Percentiles rank a stretch among this genome's conserved stretches.
Conservation (phyloP, 2,888 invertebrate species). For the Tipula lateralis region DNA sequence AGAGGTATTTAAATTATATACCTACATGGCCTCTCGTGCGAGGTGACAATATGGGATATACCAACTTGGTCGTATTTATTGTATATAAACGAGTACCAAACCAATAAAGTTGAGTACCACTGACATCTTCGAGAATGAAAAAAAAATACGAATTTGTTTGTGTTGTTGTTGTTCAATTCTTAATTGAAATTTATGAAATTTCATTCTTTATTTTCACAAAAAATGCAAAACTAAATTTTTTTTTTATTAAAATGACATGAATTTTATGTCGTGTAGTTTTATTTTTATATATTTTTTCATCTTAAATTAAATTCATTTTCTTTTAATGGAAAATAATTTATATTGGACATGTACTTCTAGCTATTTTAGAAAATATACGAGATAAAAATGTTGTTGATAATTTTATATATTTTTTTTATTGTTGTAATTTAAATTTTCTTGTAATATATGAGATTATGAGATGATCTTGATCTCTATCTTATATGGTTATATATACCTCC, state of each 20-base stretch:
- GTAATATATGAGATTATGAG: slow-evolving; percentile 24
- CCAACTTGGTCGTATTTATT: neutral
- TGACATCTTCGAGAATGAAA: neutral
- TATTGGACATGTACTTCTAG: slow-evolving; percentile 11
- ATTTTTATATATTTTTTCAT: neutral
- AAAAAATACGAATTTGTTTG: neutral
- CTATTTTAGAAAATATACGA: slow-evolving; percentile 7
- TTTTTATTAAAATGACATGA: slow-evolving; percentile 24
- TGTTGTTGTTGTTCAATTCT: neutral
- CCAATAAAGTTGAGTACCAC: slow-evolving; percentile 19
- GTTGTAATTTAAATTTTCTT: slow-evolving; percentile 11
- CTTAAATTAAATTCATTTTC: slow-evolving; percentile 20
- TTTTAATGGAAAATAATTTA: slow-evolving; percentile 24
- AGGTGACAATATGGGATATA: neutral
- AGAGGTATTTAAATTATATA: neutral
- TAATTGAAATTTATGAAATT: slow-evolving; percentile 24
- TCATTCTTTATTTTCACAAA: slow-evolving; percentile 13
- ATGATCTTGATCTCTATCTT: slow-evolving; percentile 24
- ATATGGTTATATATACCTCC: neutral
- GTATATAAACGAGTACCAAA: neutral
- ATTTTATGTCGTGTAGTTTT: slow-evolving; percentile 19
- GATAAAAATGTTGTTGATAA: neutral
- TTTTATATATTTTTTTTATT: neutral
- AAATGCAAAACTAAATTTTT: slow-evolving; percentile 4
- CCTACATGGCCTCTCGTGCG: neutral